These are phyloP conservation scores for Euzetes globulus DNA, from an alignment of 2,888 invertebrate species.

Conservation along the genomic window DNA sequence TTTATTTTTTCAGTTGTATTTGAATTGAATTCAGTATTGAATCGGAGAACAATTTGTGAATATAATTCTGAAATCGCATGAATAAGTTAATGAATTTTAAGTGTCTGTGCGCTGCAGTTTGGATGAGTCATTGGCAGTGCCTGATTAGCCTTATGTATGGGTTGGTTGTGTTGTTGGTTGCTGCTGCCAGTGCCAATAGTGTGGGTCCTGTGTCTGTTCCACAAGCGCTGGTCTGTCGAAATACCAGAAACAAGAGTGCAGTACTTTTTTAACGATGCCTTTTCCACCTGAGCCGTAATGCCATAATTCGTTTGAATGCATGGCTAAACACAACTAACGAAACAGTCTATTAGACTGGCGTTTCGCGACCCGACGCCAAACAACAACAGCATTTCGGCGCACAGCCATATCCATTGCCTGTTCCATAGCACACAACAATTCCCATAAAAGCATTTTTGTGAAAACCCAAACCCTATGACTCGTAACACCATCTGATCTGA, in stretches of 20 bases:
- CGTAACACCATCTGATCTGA: no score
- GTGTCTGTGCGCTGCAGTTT: not conserved
- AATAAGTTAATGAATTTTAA: slow-evolving; percentile 1
- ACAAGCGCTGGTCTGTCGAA: not conserved
- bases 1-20: not conserved
- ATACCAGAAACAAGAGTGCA: slow-evolving; percentile 12
- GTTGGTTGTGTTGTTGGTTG: not conserved
- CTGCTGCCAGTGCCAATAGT: not conserved
- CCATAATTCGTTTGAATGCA: slow-evolving; percentile 15
- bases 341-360: not conserved
- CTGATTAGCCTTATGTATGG: not conserved
- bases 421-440: no score
- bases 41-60: not conserved
- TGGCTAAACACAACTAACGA: not conserved
- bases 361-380: not conserved
- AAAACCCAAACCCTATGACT: no score
- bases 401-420: not conserved
- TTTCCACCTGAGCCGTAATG: not conserved
- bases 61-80: not conserved
- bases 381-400: not conserved
- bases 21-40: not conserved
- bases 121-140: slow-evolving; percentile 3
- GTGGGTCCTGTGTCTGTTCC: not conserved
- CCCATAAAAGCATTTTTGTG: no score
- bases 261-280: not conserved